Percentiles rank a stretch among this genome's conserved stretches.
Conservation (phyloP, 2,888 invertebrate species). For the Bugulina stolonifera region DNA sequence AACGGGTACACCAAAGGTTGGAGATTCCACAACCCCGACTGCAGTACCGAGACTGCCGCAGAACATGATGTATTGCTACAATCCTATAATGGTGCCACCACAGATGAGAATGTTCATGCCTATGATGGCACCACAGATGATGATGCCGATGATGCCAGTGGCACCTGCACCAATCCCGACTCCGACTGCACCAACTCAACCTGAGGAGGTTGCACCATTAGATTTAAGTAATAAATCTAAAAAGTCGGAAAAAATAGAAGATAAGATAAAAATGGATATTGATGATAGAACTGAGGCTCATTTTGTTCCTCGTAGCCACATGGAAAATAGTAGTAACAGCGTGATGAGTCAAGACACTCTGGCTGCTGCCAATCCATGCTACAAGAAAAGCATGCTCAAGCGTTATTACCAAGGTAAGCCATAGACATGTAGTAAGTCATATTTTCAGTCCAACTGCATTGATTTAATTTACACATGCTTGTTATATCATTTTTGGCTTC, state of each 20-base stretch:
- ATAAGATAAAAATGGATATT: neutral
- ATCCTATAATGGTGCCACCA: neutral
- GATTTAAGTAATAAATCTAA: slow-evolving; percentile 12
- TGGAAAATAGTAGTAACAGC: neutral
- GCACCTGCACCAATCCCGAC: neutral
- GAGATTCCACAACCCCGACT: neutral
- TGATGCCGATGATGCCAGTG: slow-evolving; percentile 4
- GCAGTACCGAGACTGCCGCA: neutral
- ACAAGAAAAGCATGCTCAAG: slow-evolving; percentile 12
- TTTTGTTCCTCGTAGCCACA: neutral
- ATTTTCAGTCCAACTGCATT: too few relatives aligned
- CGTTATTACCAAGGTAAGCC: slow-evolving; percentile 17
- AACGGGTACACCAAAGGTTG: neutral
- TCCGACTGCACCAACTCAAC: neutral
- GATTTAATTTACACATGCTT: too few relatives aligned
- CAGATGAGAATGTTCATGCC: slow-evolving; percentile 12
- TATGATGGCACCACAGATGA: neutral
- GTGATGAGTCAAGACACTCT: neutral
- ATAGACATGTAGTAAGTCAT: too few relatives aligned
- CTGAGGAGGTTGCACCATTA: neutral
- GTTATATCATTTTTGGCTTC: too few relatives aligned
- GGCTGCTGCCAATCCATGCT: neutral
- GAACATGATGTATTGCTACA: slow-evolving; percentile 5
- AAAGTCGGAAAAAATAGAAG: neutral
- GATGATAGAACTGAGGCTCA: neutral